Base-by-base conservation (phyloP, 2,888 invertebrate species). In the Caenorhabditis sp. region DNA sequence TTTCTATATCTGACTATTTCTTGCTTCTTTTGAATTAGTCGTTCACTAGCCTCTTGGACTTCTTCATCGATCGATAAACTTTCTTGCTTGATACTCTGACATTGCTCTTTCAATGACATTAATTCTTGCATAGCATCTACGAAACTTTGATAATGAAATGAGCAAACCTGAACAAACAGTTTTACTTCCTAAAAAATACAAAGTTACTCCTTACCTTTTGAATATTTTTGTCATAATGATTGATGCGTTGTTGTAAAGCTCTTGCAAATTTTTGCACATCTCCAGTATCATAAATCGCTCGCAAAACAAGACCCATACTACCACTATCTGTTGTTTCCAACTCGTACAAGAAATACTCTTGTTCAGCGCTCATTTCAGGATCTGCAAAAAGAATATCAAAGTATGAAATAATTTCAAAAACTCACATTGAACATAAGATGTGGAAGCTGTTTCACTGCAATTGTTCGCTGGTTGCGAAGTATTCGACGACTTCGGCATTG, bases 111-210 rank as follows among this genome's bases (percentile, higher is more conserved):
- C 53, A 99, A 95, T 91, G 95, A 94, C 59, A 97, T 90, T 65
- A 99, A 90, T 89, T 97, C 97, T 81, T 95, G 91, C 77, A 99
- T 95, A 0, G 97, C 95, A 88, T 99, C 97, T 81, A 99, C 97
- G 89, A 99, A 99, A 27, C 97, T 97, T 90, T 97, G 96, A 88
- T 97, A 97, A 88, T 97, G 97, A 87, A 94, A 93, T 89, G 96
- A 97, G 88, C 97, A 99, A 60, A 72, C 69, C 76, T 77, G 50
- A 26, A n/a, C n/a, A n/a, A n/a, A n/a, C n/a, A n/a, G n/a, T n/a
- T n/a, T n/a, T n/a, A 54, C 5, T n/a, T 26, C n/a, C 12, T 27
- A 25, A 25, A n/a, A 17, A n/a, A n/a, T n/a, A 27, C n/a, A 31
- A 57, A 27, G 21, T 2, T 17, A 43, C 66, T 68, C 61, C 79